Conservation (phyloP, 2,797 vertebrate species). For the Delichon dasypus region DNA sequence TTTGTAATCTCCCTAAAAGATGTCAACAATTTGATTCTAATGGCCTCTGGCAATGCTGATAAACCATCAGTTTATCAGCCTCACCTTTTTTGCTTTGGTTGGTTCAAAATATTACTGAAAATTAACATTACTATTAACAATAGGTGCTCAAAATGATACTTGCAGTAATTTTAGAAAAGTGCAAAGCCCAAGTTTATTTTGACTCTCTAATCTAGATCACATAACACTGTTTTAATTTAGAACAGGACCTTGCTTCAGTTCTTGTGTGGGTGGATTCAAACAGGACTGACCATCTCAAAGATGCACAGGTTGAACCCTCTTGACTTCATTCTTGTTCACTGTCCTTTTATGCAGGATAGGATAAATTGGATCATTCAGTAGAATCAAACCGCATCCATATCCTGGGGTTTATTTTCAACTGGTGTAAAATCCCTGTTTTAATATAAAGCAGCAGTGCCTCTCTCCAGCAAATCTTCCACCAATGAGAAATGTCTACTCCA, state of each 20-base stretch:
- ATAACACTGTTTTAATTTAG: background rate
- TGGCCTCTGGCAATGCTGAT: background rate
- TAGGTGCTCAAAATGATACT: background rate
- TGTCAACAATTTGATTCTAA: background rate
- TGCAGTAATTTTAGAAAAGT: background rate
- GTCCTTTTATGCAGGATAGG: background rate
- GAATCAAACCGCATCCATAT: background rate
- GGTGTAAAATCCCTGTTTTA: background rate
- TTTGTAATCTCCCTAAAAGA: background rate
- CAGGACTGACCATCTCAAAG: background rate
- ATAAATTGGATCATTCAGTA: background rate
- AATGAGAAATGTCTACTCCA: background rate
- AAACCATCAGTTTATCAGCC: background rate
- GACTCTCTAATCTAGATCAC: background rate
- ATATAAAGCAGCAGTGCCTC: background rate
- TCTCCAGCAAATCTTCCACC: background rate
- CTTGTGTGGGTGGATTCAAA: background rate
- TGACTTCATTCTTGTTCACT: background rate
- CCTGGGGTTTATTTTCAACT: background rate
- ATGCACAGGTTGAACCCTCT: background rate
- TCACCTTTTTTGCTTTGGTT: background rate
- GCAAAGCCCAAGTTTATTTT: constrained; percentile 25
- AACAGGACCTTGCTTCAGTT: background rate
- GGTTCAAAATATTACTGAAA: constrained; percentile 1
- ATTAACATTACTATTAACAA: background rate